A percentile compares a stretch with the other conserved stretches of the same genome.
Evolutionary conservation across 2,888 invertebrate genomes (phyloP).

Genomic region (Germaria angustata): DNA sequence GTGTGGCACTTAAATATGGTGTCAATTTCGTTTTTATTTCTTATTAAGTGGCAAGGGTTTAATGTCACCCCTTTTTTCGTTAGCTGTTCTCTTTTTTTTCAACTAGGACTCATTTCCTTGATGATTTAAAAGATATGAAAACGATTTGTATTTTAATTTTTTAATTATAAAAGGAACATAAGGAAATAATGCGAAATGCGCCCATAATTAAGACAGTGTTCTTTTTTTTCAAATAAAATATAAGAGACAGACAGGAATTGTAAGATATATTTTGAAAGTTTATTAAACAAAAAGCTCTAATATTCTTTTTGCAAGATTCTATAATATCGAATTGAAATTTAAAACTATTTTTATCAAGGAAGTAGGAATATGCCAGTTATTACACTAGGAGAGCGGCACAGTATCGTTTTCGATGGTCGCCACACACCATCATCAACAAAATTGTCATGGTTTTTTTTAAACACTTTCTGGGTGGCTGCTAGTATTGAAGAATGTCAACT

Average conservation of each 20-base stretch:
- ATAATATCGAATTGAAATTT: too few relatives aligned
- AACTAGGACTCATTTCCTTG: constrained; percentile 57
- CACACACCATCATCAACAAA: too few relatives aligned
- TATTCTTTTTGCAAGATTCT: too few relatives aligned
- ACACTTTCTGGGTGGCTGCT: too few relatives aligned
- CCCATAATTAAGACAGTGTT: constrained; percentile 44
- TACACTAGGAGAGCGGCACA: too few relatives aligned
- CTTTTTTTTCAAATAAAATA: background rate
- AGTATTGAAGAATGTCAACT: too few relatives aligned
- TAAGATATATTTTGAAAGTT: background rate
- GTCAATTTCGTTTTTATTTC: constrained; percentile 56
- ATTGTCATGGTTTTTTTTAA: too few relatives aligned
- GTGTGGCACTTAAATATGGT: constrained; percentile 51
- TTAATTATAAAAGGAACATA: background rate
- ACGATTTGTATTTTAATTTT: constrained; percentile 50
- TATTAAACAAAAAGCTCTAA: too few relatives aligned
- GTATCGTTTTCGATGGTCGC: too few relatives aligned
- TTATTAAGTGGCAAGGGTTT: constrained; percentile 63
- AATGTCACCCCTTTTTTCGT: constrained; percentile 52
- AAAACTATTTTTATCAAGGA: too few relatives aligned
- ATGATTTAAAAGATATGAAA: constrained; percentile 46
- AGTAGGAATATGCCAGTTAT: too few relatives aligned
- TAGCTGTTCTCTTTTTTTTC: constrained; percentile 7
- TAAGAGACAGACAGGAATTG: background rate
- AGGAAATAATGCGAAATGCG: background rate